Conservation (phyloP, 2,113 vertebrate species). For the Clinocottus analis region DNA sequence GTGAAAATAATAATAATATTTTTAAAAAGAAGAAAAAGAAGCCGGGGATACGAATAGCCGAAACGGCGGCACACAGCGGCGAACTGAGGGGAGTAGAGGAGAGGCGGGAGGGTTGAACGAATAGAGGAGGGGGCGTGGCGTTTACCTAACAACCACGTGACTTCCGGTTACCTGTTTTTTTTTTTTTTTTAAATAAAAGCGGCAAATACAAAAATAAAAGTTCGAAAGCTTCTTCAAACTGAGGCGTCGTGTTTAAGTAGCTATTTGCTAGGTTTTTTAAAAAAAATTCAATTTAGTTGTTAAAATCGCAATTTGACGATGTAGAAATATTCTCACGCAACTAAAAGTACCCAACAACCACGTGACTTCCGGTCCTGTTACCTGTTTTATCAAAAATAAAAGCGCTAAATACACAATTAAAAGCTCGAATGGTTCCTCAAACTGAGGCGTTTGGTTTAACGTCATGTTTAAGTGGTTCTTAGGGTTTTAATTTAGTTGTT, state of each 20-base stretch:
- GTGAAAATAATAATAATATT: too few relatives aligned
- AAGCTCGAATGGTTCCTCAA: too few relatives aligned
- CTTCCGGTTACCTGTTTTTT: conserved; percentile 26
- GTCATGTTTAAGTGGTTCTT: too few relatives aligned
- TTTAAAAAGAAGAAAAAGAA: too few relatives aligned
- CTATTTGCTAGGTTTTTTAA: neutral
- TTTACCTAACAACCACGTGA: neutral
- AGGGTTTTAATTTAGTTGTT: too few relatives aligned
- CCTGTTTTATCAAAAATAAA: too few relatives aligned
- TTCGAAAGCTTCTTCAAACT: neutral
- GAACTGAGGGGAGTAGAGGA: neutral
- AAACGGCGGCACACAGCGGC: neutral
- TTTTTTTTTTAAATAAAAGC: conserved; percentile 26
- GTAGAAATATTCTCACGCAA: neutral
- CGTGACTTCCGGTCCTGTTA: too few relatives aligned
- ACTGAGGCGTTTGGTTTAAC: too few relatives aligned
- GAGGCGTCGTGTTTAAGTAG: neutral
- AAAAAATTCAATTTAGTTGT: neutral
- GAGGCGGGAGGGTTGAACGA: neutral
- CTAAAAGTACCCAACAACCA: too few relatives aligned
- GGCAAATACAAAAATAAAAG: neutral
- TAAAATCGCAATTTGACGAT: neutral
- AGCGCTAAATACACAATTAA: too few relatives aligned
- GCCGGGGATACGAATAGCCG: neutral
- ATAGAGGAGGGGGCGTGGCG: neutral